Evolutionary conservation across 2,888 invertebrate genomes (phyloP), one percentile per base, ranked within the genome.

Genomic region (Eupithecia centaureata): DNA sequence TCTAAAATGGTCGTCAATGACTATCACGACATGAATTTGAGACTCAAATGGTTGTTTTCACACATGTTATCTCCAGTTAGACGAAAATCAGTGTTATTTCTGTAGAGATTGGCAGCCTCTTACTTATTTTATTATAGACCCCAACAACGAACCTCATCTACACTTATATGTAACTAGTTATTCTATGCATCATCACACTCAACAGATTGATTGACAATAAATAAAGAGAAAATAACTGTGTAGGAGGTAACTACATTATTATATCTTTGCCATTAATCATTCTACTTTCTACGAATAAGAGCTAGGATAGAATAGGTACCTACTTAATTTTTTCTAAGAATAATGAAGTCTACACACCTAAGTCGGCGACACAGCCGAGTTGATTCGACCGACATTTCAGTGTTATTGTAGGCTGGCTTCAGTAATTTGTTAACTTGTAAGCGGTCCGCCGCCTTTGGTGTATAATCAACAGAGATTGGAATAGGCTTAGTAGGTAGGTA

Each of bases 121-220:
- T 47, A 47, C 4, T 47, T 22, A 47, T 42, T 42, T 18, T 38
- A 38, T 38, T 38, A 38, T 12, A 47, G 22, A 47, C n/a, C n/a
- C n/a, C n/a, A n/a, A 22, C 4, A 22, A 10, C 22, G 1, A 18
- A 54, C n/a, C 54, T 28, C n/a, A 54, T 5, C 30, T 35, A 13
- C 15, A 22, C 12, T 22, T 8, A 47, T 8, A n/a, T n/a, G n/a
- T n/a, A n/a, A n/a, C n/a, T n/a, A 22, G 47, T 47, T 47, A 18
- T 22, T 47, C 22, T 22, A 10, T 10, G 12, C 28, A 51, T n/a
- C 61, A 61, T n/a, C n/a, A n/a, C n/a, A 25, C 47, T 18, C 27
- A 61, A 51, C 57, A 66, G 57, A 8, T 51, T 61, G 65, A 61
- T 66, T 57, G 52, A 62, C 61, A 62, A 25, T 58, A 58, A 61